phyloP scores from a whole-genome alignment of 2,113 vertebrate genomes.

The Myotis brandtii region DNA sequence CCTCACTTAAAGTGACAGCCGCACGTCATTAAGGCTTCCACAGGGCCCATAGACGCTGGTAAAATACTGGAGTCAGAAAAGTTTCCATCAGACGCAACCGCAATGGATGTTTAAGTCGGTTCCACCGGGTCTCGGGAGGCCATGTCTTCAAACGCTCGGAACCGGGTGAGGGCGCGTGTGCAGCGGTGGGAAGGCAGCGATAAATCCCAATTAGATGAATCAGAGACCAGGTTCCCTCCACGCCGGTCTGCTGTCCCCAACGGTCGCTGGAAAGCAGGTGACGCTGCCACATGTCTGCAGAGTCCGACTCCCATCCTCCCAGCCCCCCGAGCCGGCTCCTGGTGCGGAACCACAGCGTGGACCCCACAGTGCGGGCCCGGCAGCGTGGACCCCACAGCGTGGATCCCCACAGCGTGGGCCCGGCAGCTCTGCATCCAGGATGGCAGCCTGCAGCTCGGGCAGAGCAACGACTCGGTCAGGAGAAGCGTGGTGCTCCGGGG shows the following conservation, averaged over 20 bases:
- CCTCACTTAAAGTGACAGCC: slow-evolving; percentile 59
- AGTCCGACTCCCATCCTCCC: background rate
- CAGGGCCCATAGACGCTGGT: slow-evolving; percentile 1
- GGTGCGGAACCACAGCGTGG: background rate
- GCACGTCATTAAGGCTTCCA: slow-evolving; percentile 44
- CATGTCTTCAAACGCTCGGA: background rate
- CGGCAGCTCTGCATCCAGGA: background rate
- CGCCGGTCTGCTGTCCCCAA: background rate
- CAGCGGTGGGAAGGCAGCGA: background rate
- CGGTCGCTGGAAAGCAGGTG: background rate
- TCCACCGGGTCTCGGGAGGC: background rate
- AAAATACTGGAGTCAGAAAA: slow-evolving; percentile 3
- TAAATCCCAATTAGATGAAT: slow-evolving; percentile 64
- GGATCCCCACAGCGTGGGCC: background rate
- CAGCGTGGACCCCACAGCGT: background rate
- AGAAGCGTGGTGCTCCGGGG: background rate
- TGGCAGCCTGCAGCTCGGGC: no score
- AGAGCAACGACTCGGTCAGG: background rate
- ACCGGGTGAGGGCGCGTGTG: background rate
- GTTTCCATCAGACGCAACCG: slow-evolving; percentile 50
- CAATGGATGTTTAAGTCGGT: slow-evolving; percentile 16
- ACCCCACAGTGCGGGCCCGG: accelerated
- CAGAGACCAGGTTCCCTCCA: background rate
- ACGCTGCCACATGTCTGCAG: accelerated
- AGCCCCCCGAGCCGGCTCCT: accelerated